Evolutionary conservation across 2,113 vertebrate species (phyloP), one percentile per base, ranked within the genome.

Genomic region (Callionymus lyra): DNA sequence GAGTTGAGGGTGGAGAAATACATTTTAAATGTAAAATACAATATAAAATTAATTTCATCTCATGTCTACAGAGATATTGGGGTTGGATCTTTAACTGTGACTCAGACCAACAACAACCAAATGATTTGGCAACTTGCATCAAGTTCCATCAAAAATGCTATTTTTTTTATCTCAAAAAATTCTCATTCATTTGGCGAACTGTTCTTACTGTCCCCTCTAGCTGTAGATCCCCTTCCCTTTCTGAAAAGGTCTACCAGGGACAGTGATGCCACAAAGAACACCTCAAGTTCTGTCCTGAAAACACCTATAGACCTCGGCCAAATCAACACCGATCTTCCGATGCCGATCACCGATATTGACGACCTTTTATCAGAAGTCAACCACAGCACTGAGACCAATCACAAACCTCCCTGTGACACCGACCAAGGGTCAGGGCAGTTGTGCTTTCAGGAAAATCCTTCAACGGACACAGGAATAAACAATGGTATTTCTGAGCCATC

Each of bases 181-280:
- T n/a, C n/a, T n/a, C n/a, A n/a, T n/a, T n/a, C n/a, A n/a, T n/a
- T n/a, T n/a, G n/a, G n/a, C n/a, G n/a, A n/a, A n/a, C n/a, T n/a
- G 21, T 27, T 27, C 21, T 27, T 27, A 4, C 21, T 27, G 21
- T 27, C 21, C 21, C 11, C 55, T 48, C 14, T 78, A 94, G 92
- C 83, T 84, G 76, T 83, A 69, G 84, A 86, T 59, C 72, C 74
- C 49, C 74, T 83, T 53, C 82, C 84, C 53, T 83, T 65, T 59
- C 56, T 79, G 44, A 77, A 77, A 31, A 60, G 80, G 56, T 77
- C 81, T 45, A 82, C 80, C 1, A 44, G 12, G 4, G 74, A 74
- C 33, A 41, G 62, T 31, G 85, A 83, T 33, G 56, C 52, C 48
- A n/a, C n/a, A n/a, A n/a, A n/a, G n/a, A n/a, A n/a, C n/a, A 16